Base-by-base conservation (phyloP, 2,113 vertebrate genomes). In the Rhagologus leucostigma region DNA sequence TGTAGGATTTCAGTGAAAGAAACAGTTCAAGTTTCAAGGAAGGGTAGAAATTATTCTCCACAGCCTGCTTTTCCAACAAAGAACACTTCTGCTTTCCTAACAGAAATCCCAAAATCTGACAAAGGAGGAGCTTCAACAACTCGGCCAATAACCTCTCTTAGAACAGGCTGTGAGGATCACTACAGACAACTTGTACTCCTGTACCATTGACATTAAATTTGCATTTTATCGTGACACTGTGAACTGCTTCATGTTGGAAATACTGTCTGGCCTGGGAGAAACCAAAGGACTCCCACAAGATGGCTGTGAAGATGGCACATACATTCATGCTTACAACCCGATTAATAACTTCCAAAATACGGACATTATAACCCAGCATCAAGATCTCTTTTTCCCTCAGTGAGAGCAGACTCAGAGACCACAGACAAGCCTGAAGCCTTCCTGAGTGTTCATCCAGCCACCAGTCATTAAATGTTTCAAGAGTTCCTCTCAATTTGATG, bases 1-100 rank as follows among this genome's bases (percentile, higher is more conserved):
- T 0, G 0, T 1, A 33, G 41, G 35, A 68, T n/a, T 81, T 37
- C 3, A 29, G 39, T 30, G 60, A 81, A 73, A 33, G 19, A 15
- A 84, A 74, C 11, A 3, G 23, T 18, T 52, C 26, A 6, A 13
- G 42, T 62, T 70, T 21, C 44, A 17, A 78, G 55, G 29, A 63
- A 57, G 35, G 35, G 14, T 11, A 64, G 8, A 49, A 35, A 57
- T 49, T 13, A 46, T 14, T 42, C 60, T 76, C 46, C 55, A 47
- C 41, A 23, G 7, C 22, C 46, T 75, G 41, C 52, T 87, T 30
- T 68, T 47, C 16, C 57, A 79, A 47, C 35, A 56, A 52, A 44
- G 29, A 83, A 62, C 1, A 9, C 6, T 33, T 64, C 44, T 62
- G 69, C 60, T 78, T 68, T 52, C 49, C 64, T 15, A 59, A 59